Conservation (phyloP, 2,113 vertebrate genomes). For the Bambusicola thoracicus region DNA sequence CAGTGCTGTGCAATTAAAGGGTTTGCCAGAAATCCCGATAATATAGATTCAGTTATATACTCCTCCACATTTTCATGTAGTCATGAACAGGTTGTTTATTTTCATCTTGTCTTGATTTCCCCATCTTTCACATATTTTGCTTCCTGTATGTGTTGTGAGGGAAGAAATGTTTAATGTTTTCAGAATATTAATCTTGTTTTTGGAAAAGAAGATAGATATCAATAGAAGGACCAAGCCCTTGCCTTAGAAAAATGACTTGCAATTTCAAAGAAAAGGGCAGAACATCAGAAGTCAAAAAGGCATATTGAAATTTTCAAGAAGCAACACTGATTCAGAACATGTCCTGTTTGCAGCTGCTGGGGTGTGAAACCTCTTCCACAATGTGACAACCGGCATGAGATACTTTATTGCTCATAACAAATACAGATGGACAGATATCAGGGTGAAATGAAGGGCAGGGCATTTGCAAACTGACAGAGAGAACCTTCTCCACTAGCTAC, state of each 20-base stretch:
- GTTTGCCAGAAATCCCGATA: background rate
- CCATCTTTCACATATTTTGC: background rate
- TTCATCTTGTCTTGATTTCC: background rate
- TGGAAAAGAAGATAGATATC: background rate
- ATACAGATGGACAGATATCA: conserved; percentile 55
- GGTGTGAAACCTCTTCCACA: background rate
- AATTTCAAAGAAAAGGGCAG: background rate
- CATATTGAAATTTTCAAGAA: conserved; percentile 25
- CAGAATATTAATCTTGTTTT: background rate
- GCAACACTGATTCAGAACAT: conserved; percentile 2
- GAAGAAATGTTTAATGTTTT: background rate
- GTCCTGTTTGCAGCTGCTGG: conserved; percentile 41
- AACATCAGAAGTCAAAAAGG: conserved; percentile 36
- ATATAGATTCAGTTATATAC: background rate
- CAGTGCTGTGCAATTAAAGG: background rate
- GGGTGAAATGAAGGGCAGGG: conserved; percentile 42
- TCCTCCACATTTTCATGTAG: background rate
- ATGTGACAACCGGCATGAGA: conserved; percentile 15
- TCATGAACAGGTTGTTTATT: background rate
- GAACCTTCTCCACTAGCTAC: background rate
- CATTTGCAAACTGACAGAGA: conserved; percentile 10
- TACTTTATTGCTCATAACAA: conserved; percentile 24
- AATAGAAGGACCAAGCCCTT: background rate
- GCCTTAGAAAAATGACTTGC: conserved; percentile 30
- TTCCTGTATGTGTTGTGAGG: background rate